Evolutionary conservation across 2,888 invertebrate species (phyloP), one percentile per base, ranked within the genome.

Genomic region (Scaptomyza cyrtandrae): DNA sequence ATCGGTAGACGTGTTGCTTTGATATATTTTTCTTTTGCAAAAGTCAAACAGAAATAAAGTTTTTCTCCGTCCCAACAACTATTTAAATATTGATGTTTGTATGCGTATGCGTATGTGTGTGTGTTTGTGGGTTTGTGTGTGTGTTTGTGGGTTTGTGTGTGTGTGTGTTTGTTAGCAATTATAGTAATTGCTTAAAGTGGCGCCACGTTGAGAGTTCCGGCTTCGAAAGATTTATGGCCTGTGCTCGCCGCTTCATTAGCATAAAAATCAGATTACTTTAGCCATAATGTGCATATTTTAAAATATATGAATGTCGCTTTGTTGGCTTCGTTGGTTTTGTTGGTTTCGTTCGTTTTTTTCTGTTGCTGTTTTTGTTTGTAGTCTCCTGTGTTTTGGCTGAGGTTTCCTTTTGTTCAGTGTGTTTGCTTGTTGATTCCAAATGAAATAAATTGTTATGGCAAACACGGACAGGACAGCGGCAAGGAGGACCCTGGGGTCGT

Each of bases 371-470:
- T 11, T 37, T 39, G n/a, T 24, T 37, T 52, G 24, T 52, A 13
- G 24, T 45, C 41, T 56, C 48, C n/a, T 29, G 41, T 63, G 48
- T 39, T 63, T 70, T 62, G 65, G 11, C 61, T 59, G 69, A 52
- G 48, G 10, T 60, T 57, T 59, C 33, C 58, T 24, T 46, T 27
- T 35, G n/a, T 33, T n/a, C 41, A 9, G 43, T 49, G 43, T 49
- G 27, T 53, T 61, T 63, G 85, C 81, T 88, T 88, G 83, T 84
- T 83, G 81, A 82, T 88, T 87, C 85, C 85, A 78, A 83, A 83
- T 80, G 78, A 84, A 88, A 88, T 80, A 87, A 78, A 83, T 83
- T 83, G 83, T 86, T 88, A 88, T 83, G 87, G 87, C 89, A 81
- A 88, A 86, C 89, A 88, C 82, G 87, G n/a, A 16, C 85, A 83